phyloP scores from a whole-genome alignment of 2,797 vertebrate species.

The Crocodylus rhombifer region DNA sequence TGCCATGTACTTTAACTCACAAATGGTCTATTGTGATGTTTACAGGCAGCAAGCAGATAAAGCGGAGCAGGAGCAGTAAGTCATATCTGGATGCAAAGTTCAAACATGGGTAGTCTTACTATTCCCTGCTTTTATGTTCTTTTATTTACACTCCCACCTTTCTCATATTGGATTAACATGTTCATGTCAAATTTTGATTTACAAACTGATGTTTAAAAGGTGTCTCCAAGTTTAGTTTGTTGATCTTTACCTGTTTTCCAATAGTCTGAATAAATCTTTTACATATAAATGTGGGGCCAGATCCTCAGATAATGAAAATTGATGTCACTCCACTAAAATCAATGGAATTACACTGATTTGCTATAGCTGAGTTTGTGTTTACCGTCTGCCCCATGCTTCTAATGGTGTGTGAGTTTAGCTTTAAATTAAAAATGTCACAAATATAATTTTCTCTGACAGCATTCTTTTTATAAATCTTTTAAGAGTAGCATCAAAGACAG shows the following conservation, averaged over 20 bases:
- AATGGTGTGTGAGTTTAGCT: background rate
- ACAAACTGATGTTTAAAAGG: background rate
- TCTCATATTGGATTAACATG: no score
- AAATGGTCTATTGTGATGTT: background rate
- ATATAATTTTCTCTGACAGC: background rate
- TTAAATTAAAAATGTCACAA: background rate
- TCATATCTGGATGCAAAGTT: background rate
- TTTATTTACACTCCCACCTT: background rate
- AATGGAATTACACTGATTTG: background rate
- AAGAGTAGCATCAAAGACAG: background rate
- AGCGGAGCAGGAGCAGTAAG: background rate
- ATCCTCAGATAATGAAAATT: background rate
- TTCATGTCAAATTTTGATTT: background rate
- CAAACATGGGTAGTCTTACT: background rate
- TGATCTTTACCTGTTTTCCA: background rate
- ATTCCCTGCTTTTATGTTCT: background rate
- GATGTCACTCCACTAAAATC: background rate
- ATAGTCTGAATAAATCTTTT: background rate
- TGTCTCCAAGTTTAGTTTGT: background rate
- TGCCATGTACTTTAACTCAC: background rate
- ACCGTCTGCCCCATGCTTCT: background rate
- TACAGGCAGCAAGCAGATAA: background rate
- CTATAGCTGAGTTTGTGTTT: fast-evolving
- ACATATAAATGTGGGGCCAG: no score
- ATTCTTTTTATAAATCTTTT: background rate